Base-by-base conservation (phyloP, 30 jellyfish, hydroid and myxozoan species). In the Sanderia malayensis region DNA sequence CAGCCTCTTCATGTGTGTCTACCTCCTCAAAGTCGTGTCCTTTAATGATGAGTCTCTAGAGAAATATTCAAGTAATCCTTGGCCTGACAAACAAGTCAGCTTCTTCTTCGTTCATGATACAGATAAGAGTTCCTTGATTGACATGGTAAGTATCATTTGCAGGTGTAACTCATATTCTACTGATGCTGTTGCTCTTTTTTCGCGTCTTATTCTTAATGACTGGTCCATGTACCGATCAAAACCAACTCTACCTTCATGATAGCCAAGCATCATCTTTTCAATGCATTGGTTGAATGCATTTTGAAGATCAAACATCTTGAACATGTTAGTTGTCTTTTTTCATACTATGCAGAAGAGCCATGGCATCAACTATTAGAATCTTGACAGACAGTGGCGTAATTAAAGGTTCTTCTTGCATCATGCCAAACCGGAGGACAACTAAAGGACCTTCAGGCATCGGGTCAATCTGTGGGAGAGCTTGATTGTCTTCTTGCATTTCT, bases 21-120 rank as follows among this genome's bases (percentile, higher is more conserved):
- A 49, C 64, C 64, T 49, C 24, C 64, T 49, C 64, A 49, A 49
- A 49, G 64, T 49, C 64, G 64, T 49, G 64, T 49, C 64, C 64
- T 49, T 49, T 49, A 19, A 49, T 49, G 64, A 49, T 19, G 64
- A 4, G 64, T 19, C 64, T 49, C 27, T 49, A 4, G 64, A 49
- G 64, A 49, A 49, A 49, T 49, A 19, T 49, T 49, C 27, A 18
- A 49, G 64, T 49, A 49, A 49, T 49, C 64, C 64, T 49, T 49
- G 64, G 64, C 64, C 64, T 49, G 18, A 49, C 64, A 49, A 49
- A 49, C 64, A 49, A 49, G 64, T 49, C 64, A 49, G 64, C 64
- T 49, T 49, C 64, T 49, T 49, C 64, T 49, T 49, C 25, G 64
- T 49, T 49, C 25, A 49, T 49, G 64, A 49, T 49, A 24, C 64